phyloP scores from a whole-genome alignment of 2,888 invertebrate genomes.

The Acrobasis repandana region DNA sequence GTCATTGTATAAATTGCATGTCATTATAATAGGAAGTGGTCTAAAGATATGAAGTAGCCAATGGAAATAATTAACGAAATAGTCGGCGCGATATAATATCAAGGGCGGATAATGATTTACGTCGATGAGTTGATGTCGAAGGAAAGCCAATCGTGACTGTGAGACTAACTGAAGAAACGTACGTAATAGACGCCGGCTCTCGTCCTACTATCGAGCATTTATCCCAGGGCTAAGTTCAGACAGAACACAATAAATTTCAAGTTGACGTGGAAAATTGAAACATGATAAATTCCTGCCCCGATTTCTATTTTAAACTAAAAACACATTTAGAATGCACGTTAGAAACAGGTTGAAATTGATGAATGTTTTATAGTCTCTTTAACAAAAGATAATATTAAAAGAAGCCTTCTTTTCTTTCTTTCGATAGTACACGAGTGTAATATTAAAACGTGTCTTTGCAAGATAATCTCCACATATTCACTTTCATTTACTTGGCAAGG shows the following conservation, averaged over 20 bases:
- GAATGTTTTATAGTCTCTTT: not conserved
- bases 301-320: constrained; percentile 23
- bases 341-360: not conserved
- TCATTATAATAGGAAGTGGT: too few species aligned
- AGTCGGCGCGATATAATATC: constrained; percentile 33
- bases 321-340: constrained; percentile 19
- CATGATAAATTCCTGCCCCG: constrained; percentile 23
- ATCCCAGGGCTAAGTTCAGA: constrained; percentile 33
- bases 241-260: constrained; percentile 31
- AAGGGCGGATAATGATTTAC: constrained; percentile 44
- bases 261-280: constrained; percentile 32
- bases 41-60: constrained; percentile 1
- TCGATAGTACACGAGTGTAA: not conserved
- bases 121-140: constrained; percentile 48
- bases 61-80: constrained; percentile 15
- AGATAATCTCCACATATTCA: constrained; percentile 12
- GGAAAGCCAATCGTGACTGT: constrained; percentile 57
- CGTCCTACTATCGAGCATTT: constrained; percentile 38
- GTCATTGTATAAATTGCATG: too few species aligned
- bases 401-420: not conserved
- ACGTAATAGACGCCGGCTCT: constrained; percentile 39
- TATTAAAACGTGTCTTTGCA: not conserved
- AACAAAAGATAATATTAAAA: not conserved
- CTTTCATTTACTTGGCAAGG: constrained; percentile 13
- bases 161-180: constrained; percentile 45